Percentiles rank a stretch among this genome's conserved stretches.
phyloP scores from a whole-genome alignment of 2,113 vertebrate species.

The Rhea pennata region DNA sequence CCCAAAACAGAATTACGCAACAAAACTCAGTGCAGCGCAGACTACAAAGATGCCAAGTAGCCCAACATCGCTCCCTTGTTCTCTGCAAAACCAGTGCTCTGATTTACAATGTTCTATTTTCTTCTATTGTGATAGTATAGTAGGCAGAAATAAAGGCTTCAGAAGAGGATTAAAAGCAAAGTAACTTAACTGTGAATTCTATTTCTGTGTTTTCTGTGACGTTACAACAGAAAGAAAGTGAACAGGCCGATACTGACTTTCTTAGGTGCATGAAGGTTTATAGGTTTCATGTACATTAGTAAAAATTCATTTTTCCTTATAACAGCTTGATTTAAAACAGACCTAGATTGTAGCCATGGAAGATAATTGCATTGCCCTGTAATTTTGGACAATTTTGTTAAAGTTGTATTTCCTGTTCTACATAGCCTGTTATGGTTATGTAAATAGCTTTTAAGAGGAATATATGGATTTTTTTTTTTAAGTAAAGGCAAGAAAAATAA shows the following conservation, averaged over 20 bases:
- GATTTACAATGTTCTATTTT: background rate
- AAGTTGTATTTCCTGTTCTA: background rate
- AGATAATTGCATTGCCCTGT: background rate
- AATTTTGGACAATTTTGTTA: conserved; percentile 22
- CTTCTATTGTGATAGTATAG: background rate
- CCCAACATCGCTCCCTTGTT: too few relatives aligned
- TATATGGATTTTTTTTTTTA: background rate
- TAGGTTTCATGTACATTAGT: background rate
- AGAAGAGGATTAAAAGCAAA: background rate
- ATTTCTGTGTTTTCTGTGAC: background rate
- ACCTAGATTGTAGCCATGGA: background rate
- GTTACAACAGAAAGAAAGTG: background rate
- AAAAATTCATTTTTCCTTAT: background rate
- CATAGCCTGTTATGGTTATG: background rate
- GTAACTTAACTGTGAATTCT: background rate
- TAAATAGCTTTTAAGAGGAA: background rate
- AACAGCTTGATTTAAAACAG: background rate
- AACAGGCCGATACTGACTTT: background rate
- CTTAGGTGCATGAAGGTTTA: background rate
- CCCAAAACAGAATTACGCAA: too few relatives aligned
- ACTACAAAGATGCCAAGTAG: too few relatives aligned
- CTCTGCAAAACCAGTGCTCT: background rate
- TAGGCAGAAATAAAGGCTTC: background rate
- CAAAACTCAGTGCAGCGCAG: too few relatives aligned
- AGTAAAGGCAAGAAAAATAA: background rate